Evolutionary conservation across 2,113 vertebrate species (phyloP).

Genomic region (Poecilia latipinna): DNA sequence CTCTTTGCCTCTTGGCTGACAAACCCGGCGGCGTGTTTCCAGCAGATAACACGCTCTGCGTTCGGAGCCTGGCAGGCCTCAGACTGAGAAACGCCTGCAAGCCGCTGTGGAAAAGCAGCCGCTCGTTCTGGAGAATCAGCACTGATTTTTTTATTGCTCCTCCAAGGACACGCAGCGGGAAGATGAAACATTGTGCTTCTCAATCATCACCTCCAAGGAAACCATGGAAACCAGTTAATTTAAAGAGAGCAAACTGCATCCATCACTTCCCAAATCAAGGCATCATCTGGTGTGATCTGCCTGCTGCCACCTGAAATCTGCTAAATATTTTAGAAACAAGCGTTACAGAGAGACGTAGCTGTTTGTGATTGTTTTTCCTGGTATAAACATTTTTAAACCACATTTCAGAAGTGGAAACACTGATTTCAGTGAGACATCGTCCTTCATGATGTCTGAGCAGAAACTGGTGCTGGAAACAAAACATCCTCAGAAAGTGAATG

Average conservation of each 20-base stretch:
- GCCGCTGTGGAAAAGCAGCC: not conserved
- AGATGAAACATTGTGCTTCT: conserved; percentile 6
- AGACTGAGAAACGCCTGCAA: too few relatives aligned
- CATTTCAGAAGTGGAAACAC: too few relatives aligned
- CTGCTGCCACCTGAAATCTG: not conserved
- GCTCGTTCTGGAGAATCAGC: not conserved
- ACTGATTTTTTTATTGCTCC: not conserved
- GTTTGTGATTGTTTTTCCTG: too few relatives aligned
- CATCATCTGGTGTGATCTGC: not conserved
- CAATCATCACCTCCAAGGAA: conserved; percentile 20
- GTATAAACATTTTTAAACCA: too few relatives aligned
- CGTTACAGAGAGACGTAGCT: too few relatives aligned
- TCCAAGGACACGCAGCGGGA: conserved; percentile 17
- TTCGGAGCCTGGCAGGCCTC: too few relatives aligned
- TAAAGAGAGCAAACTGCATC: not conserved
- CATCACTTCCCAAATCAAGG: not conserved
- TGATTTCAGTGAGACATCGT: too few relatives aligned
- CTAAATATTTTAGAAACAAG: not conserved
- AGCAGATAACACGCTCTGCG: too few relatives aligned
- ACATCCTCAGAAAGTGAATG: too few relatives aligned
- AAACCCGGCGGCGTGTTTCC: too few relatives aligned
- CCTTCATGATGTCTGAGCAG: too few relatives aligned
- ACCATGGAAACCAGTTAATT: conserved; percentile 29
- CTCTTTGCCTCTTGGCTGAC: not conserved
- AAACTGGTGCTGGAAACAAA: too few relatives aligned